phyloP scores from a whole-genome alignment of 2,797 vertebrate genomes.

The Scolopax rusticola region DNA sequence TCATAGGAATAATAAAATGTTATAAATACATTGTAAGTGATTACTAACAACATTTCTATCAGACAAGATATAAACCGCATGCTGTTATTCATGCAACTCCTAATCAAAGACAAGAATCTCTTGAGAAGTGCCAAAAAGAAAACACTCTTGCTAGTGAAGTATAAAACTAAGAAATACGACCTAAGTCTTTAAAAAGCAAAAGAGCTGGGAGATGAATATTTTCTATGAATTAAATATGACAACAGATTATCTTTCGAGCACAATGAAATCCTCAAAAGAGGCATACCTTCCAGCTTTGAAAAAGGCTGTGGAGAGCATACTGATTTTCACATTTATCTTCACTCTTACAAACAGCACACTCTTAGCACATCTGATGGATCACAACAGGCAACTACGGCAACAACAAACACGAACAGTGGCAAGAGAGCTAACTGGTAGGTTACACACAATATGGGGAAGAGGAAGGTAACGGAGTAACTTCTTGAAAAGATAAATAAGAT shows the following conservation, averaged over 20 bases:
- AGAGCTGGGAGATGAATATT: not conserved
- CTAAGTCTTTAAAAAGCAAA: not conserved
- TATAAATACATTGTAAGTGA: slow-evolving; percentile 13
- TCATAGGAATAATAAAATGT: slow-evolving; percentile 22
- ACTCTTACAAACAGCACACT: not conserved
- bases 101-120: slow-evolving; percentile 47
- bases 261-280: not conserved
- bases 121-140: not conserved
- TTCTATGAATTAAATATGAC: not conserved
- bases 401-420: not conserved
- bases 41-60: slow-evolving; percentile 27
- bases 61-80: slow-evolving; percentile 2
- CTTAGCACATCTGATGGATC: not conserved
- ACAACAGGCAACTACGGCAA: not conserved
- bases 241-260: not conserved
- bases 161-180: not conserved
- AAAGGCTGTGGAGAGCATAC: fast-evolving
- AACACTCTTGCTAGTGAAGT: not conserved
- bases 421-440: not conserved
- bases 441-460: not conserved
- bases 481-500: not conserved
- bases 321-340: not conserved
- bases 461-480: not conserved
- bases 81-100: not conserved
- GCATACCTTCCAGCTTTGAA: not conserved